A percentile compares a stretch with the other conserved stretches of the same genome.
phyloP scores from a whole-genome alignment of 1,140 invertebrate genomes.

The Drosophila bocki region DNA sequence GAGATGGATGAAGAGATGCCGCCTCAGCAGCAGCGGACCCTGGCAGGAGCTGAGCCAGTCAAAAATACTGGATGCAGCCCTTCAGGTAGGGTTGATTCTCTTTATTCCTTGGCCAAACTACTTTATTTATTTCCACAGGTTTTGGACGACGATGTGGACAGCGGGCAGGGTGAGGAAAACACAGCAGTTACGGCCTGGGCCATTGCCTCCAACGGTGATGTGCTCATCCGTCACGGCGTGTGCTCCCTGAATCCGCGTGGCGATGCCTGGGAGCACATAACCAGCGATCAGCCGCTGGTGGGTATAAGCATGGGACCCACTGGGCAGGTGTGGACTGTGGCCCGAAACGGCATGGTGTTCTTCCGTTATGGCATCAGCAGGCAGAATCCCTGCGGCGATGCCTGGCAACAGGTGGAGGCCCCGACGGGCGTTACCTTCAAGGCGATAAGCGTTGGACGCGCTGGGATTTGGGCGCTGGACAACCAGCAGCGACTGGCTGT shows the following conservation, averaged over 20 bases:
- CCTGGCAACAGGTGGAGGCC: constrained; percentile 77
- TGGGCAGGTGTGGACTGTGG: constrained; percentile 93
- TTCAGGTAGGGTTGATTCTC: constrained; percentile 34
- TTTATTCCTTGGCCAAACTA: too few relatives aligned
- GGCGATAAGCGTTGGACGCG: constrained; percentile 90
- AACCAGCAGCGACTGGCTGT: constrained; percentile 88
- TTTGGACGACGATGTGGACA: constrained; percentile 63
- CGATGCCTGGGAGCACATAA: constrained; percentile 91
- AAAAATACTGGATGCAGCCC: constrained; percentile 91
- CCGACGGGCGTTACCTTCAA: constrained; percentile 88
- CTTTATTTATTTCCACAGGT: constrained; percentile 7
- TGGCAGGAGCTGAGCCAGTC: constrained; percentile 94
- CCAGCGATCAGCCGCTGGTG: constrained; percentile 91
- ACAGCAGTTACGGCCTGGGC: constrained; percentile 90
- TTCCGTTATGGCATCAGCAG: constrained; percentile 89
- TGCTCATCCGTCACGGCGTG: constrained; percentile 91
- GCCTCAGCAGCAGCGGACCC: constrained; percentile 92
- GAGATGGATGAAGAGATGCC: constrained; percentile 93
- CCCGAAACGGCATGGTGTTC: constrained; percentile 93
- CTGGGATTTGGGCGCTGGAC: constrained; percentile 90
- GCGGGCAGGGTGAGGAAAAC: constrained; percentile 56
- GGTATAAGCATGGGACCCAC: constrained; percentile 90
- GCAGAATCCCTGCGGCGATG: constrained; percentile 88
- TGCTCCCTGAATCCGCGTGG: constrained; percentile 89
- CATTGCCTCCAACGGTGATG: constrained; percentile 92